Base-by-base conservation (phyloP, 2,797 vertebrate genomes). In the Nyctibius grandis region DNA sequence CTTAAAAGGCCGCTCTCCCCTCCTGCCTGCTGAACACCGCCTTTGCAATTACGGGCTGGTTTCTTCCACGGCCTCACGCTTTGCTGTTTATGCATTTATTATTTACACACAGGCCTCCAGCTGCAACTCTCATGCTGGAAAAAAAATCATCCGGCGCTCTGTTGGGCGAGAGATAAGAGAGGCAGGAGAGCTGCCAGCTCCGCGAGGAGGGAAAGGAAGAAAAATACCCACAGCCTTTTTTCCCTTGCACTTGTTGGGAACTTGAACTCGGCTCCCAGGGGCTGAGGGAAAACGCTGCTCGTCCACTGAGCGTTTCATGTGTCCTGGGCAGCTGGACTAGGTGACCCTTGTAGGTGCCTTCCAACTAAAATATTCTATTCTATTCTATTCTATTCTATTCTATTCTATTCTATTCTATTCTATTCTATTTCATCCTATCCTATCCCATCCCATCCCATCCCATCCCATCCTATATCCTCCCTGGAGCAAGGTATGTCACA, bases 101-200 rank as follows among this genome's bases (percentile, higher is more conserved):
- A 70, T 93, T 96, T 74, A 78, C 87, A 77, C 78, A 64, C 5
- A 64, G 51, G 78, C 60, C 85, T 91, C 91, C 93, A 89, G 92
- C 91, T 93, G 95, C 92, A 94, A 33, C 61, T 88, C 72, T 69
- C 44, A 5, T 16, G 61, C 65, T 91, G 60, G 73, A 92, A 40
- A 33, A 36, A n/a, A 65, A 79, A 76, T 28, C 77, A 29, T 29
- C 44, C 31, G 6, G 42, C 1, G 9, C 47, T 93, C 68, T 89
- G 80, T 33, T 93, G 21, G 7, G 78, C 0, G 9, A 68, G 65
- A 92, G 95, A 94, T 72, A 95, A 89, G 85, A 85, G 92, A 75
- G n/a, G 45, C 61, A 88, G 87, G 92, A 96, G 82, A 78, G 65
- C 89, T 92, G 95, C 95, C 95, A 94, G 91, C 72, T 68, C 72